Evolutionary conservation across 2,113 vertebrate genomes (phyloP), one percentile per base, ranked within the genome.

Genomic region (Hippocampus barbouri): DNA sequence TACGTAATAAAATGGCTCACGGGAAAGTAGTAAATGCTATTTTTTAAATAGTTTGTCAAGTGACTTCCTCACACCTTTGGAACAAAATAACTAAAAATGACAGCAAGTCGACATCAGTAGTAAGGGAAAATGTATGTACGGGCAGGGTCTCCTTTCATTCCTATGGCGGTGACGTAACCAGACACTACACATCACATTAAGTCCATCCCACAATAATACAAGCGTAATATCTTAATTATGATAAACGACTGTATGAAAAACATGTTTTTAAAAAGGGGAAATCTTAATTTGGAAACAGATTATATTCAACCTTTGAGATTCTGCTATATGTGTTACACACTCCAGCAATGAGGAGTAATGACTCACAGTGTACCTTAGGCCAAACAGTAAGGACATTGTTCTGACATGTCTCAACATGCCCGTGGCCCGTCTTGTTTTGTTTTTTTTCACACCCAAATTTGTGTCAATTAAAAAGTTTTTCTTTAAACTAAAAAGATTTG

Each of bases 371-470:
- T 34, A 75, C 59, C 66, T 66, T 10, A 67, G 60, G 66, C 73
- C 60, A 80, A 83, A 76, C 65, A 53, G 45, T 70, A 27, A 80
- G 57, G 68, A 76, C 20, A 34, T 65, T 77, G 73, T 76, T 38
- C 30, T 57, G 76, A 76, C 83, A 81, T 79, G 87, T 78, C 76
- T 72, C 63, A 73, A 79, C 84, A 73, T 84, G 87, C 72, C 67
- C 67, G 47, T 12, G 25, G 41, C 43, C 63, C 62, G 66, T 47
- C 12, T 47, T 43, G 23, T 65, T 20, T 65, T 14, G 0, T 38
- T n/a, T 63, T 11, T n/a, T 64, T 64, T 64, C n/a, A 12, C 20
- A 5, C 11, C 23, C 38, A 41, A 64, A 27, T 43, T 10, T 23
- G 16, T 43, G 38, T 49, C 5, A 30, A 53, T 25, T 68, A 9